Evolutionary conservation across 1,140 invertebrate species (phyloP).

Genomic region (Lucilia sericata): DNA sequence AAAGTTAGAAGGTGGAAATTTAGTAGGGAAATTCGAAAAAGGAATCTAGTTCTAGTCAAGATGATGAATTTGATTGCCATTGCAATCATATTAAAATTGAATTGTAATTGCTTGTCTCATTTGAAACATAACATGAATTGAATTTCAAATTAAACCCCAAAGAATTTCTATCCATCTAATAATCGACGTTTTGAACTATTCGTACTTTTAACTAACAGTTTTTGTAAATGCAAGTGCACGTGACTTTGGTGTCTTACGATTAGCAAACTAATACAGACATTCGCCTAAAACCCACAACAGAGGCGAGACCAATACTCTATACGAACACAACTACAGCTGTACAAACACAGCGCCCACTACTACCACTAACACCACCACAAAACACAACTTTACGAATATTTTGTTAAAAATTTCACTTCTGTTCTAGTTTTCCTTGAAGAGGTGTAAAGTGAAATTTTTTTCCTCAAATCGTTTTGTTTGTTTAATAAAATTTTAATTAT

Average conservation of each 20-base stretch:
- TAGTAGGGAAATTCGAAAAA: background rate
- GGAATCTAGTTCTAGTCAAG: too few species aligned
- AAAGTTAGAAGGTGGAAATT: background rate
- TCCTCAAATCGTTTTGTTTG: background rate
- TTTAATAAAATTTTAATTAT: background rate
- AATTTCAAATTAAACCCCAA: background rate
- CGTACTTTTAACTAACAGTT: background rate
- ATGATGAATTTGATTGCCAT: background rate
- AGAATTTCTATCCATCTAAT: background rate
- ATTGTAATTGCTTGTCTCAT: background rate
- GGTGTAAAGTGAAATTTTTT: constrained; percentile 60
- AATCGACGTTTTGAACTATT: background rate
- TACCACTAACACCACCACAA: background rate
- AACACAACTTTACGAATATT: background rate
- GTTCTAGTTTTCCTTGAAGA: constrained; percentile 63
- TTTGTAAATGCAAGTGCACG: constrained; percentile 52
- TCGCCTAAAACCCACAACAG: background rate
- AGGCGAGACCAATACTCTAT: background rate
- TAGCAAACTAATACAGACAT: constrained; percentile 8
- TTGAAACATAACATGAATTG: constrained; percentile 5
- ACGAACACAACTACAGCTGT: too few species aligned
- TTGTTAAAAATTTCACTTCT: constrained; percentile 63
- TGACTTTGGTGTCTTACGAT: constrained; percentile 50
- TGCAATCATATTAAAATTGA: too few species aligned
- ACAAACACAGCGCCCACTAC: too few species aligned